Evolutionary conservation across 2,888 invertebrate genomes (phyloP).

Genomic region (Oxyteleia sp.): DNA sequence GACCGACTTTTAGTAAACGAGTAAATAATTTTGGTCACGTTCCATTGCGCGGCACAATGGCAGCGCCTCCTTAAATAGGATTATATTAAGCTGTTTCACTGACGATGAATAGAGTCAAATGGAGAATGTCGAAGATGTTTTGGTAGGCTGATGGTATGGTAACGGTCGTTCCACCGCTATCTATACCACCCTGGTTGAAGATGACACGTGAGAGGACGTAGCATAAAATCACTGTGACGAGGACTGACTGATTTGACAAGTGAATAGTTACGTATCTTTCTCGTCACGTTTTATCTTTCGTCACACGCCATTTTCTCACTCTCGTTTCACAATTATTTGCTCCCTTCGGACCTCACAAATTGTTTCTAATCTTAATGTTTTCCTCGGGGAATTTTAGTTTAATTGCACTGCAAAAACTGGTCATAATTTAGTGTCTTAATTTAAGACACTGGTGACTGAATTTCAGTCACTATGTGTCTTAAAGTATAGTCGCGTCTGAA

Average conservation of each 20-base stretch:
- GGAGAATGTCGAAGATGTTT: constrained; percentile 86
- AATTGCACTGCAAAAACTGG: too few species aligned
- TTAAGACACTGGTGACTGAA: too few species aligned
- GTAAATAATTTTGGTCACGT: constrained; percentile 88
- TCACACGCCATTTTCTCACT: constrained; percentile 35
- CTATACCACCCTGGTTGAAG: constrained; percentile 77
- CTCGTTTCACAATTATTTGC: constrained; percentile 44
- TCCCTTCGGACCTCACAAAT: constrained; percentile 50
- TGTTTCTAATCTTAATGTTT: constrained; percentile 36
- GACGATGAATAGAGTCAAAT: constrained; percentile 86
- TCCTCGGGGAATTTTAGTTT: neutral
- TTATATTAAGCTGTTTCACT: constrained; percentile 87
- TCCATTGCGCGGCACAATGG: constrained; percentile 80
- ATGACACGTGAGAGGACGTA: constrained; percentile 74
- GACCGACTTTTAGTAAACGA: constrained; percentile 85
- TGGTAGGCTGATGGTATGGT: constrained; percentile 83
- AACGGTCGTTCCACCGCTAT: constrained; percentile 70
- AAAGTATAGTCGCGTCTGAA: too few species aligned
- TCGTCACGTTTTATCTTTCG: constrained; percentile 69
- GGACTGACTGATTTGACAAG: constrained; percentile 84
- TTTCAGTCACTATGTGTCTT: too few species aligned
- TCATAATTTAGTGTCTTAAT: too few species aligned
- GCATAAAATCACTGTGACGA: constrained; percentile 71
- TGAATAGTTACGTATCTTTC: constrained; percentile 82
- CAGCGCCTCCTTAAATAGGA: constrained; percentile 85